Evolutionary conservation across 2,888 invertebrate genomes (phyloP).

Genomic region (Cyclophora punctaria): DNA sequence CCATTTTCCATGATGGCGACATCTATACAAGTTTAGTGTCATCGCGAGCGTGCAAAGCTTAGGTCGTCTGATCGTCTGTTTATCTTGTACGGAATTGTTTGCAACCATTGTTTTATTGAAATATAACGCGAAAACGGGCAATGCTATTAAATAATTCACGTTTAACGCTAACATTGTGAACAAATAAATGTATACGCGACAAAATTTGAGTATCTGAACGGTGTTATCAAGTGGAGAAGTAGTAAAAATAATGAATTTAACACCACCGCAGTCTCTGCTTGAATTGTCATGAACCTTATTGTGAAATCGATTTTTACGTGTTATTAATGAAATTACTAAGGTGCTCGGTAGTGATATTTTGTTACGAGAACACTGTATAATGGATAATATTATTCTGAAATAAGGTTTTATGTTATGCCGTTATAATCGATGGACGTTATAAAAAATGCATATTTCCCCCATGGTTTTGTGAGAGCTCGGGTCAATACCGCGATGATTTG

Average conservation of each 20-base stretch:
- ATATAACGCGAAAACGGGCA: constrained; percentile 52
- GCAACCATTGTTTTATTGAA: constrained; percentile 59
- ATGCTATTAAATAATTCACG: constrained; percentile 28
- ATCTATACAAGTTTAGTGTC: constrained; percentile 68
- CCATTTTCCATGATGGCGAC: constrained; percentile 71
- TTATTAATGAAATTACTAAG: constrained; percentile 73
- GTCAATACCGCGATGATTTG: constrained; percentile 43
- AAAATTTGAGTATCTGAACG: constrained; percentile 18
- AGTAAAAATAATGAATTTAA: constrained; percentile 66
- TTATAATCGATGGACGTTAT: constrained; percentile 66
- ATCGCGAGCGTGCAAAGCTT: constrained; percentile 51
- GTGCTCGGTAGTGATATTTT: constrained; percentile 63
- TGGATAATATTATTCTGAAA: constrained; percentile 31
- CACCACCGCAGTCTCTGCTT: constrained; percentile 60
- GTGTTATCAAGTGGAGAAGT: constrained; percentile 34
- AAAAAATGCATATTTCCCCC: constrained; percentile 72
- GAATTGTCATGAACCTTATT: constrained; percentile 67
- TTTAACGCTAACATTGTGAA: constrained; percentile 24
- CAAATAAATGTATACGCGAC: constrained; percentile 24
- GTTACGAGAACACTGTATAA: constrained; percentile 42
- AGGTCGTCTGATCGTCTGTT: constrained; percentile 37
- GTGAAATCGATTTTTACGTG: constrained; percentile 73
- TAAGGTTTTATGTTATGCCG: constrained; percentile 21
- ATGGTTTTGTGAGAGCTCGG: constrained; percentile 58
- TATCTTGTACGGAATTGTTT: constrained; percentile 38